A percentile compares a stretch with the other conserved stretches of the same genome.
These are phyloP conservation scores for Brachypalpus laphriformis DNA, from an alignment of 2,888 invertebrate species.

Conservation along the genomic window DNA sequence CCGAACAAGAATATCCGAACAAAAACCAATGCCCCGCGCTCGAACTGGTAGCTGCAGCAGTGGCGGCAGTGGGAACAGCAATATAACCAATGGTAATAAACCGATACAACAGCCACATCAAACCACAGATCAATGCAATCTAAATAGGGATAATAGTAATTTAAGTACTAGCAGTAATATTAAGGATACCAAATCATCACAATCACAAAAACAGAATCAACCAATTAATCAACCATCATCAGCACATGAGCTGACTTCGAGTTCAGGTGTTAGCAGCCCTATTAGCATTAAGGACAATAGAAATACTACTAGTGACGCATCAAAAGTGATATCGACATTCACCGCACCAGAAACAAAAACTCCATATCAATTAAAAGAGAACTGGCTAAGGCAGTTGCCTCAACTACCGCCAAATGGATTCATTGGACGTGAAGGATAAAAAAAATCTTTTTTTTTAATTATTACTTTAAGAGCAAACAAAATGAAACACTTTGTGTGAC, in stretches of 20 bases:
- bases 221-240: conserved; percentile 45
- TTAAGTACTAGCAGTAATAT: conserved; percentile 57
- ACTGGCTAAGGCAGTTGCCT: conserved; percentile 78
- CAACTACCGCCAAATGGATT: conserved; percentile 81
- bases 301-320: conserved; percentile 53
- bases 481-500: conserved; percentile 5
- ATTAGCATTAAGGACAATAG: conserved; percentile 58
- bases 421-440: conserved; percentile 80
- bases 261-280: conserved; percentile 59
- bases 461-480: conserved; percentile 3
- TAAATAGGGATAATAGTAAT: conserved; percentile 61
- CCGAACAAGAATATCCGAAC: not conserved
- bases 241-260: conserved; percentile 46
- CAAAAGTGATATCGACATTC: conserved; percentile 59
- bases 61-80: conserved; percentile 32
- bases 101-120: conserved; percentile 46
- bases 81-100: conserved; percentile 54
- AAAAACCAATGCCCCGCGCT: conserved; percentile 23
- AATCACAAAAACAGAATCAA: conserved; percentile 63
- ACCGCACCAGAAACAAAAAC: conserved; percentile 58
- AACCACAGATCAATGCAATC: conserved; percentile 69
- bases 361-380: conserved; percentile 78
- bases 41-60: conserved; percentile 45
- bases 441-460: conserved; percentile 41
- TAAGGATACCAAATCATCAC: conserved; percentile 71